Evolutionary conservation across 23 tunicate genomes (phyloP), one percentile per base, ranked within the genome.

Genomic region (Phallusia fumigata): DNA sequence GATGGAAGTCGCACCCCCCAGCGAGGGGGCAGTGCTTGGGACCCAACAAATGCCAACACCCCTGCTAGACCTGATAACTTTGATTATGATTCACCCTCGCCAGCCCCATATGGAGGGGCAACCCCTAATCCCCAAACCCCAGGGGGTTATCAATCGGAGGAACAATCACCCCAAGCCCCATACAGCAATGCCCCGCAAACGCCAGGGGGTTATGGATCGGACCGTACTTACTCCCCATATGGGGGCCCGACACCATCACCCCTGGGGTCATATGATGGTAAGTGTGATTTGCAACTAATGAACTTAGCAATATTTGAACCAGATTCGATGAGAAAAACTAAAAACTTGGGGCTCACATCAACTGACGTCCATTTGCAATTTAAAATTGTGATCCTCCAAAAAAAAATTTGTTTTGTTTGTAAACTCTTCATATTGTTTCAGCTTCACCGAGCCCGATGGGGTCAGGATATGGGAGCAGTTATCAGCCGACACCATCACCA

Each of bases 1-100:
- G 99, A 97, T 73, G 99, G 99, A 2, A 89, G 91, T 65, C 84
- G 97, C 53, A 97, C 99, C 16, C 99, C 99, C 3, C 86, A 91
- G 24, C 92, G 93, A 30, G 90, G 90, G 12, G 98, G 94, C 24
- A 89, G 90, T 75, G 98, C 98, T 26, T 94, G 98, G 98, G 98
- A 94, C 76, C 94, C 98, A 40, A 94, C 93, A 0, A 89, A 89
- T 64, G 80, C 94, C 0, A 94, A 89, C 82, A 94, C 98, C 50
- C 98, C 98, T 6, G 90, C 94, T 5, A 82, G 90, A 6, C 88
- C 90, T 0, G 85, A 81, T 49, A 87, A 89, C 64, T 94, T 88
- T 49, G 98, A 94, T 49, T 94, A 94, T 45, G 98, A 94, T 52
- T 79, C 93, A 0, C 74, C 98, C 19, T 89, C 98, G 0, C 94